Base-by-base conservation (phyloP, 2,888 invertebrate species). In the Polylopha cassiicola region DNA sequence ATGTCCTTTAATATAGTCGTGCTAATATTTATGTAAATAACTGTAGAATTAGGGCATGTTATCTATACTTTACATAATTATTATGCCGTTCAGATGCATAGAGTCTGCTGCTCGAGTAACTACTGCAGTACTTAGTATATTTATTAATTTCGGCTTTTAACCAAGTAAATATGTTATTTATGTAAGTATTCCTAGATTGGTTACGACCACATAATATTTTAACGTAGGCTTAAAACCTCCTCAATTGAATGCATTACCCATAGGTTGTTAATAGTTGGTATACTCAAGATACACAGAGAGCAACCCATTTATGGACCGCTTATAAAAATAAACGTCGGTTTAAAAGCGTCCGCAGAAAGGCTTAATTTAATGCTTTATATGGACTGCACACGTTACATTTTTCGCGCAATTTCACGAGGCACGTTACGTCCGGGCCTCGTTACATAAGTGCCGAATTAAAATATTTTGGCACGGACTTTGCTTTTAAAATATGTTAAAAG, bases 401-500 rank as follows among this genome's bases (percentile, higher is more conserved):
- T 70, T 58, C 63, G 56, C 53, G 58, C 60, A 61, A 63, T 70
- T 65, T 65, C 59, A 46, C 60, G 51, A 56, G 51, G 52, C 60
- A 55, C 61, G 46, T 31, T 39, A 37, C 31, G 17, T 32, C 51
- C 57, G 55, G 50, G 58, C 50, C 53, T 45, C 55, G 62, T 61
- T 64, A 63, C 61, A 52, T 62, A 65, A 66, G 65, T 65, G 68
- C 57, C 46, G 65, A 69, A 73, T 74, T 73, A 75, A 72, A 70
- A 68, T 62, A 68, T 74, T 73, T 76, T 73, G 71, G 73, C 73
- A 72, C 66, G 49, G 57, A 51, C 60, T 61, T 60, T 48, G 66
- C 56, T 65, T 73, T 71, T 63, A 65, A 63, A 67, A 69, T 71
- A 68, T 71, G 64, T 66, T 66, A 61, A 63, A 74, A 72, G 62